Evolutionary conservation across 2,888 invertebrate species (phyloP), one percentile per base, ranked within the genome.

Genomic region (Lymantria monacha): DNA sequence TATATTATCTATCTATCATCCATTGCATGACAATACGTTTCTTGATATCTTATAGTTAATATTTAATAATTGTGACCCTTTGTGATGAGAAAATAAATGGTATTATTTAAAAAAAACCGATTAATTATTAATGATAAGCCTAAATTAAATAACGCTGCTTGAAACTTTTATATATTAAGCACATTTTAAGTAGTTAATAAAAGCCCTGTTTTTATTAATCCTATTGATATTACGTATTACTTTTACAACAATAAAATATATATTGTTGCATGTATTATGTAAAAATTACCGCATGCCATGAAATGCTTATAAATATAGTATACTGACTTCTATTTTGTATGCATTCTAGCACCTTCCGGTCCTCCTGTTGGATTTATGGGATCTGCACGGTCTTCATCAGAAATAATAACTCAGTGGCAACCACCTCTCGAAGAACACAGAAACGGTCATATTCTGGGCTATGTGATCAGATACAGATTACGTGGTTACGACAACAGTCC

Each of bases 381-480:
- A 7, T 97, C 97, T 0, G 97, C 99, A 0, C 93, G 98, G 54
- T 97, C 98, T 11, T 96, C 97, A 10, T 97, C 97, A 0, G 97
- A 98, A 85, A 98, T 99, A 55, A 97, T 98, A 71, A 96, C 98
- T 0, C 98, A 98, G 76, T 99, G 99, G 99, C 97, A 97, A 78
- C 97, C 97, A 30, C 99, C 99, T 0, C 89, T 97, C 9, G 97
- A 98, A 74, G 97, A 98, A 76, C 97, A 98, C 73, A 94, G 97
- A 69, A 99, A 99, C 78, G 99, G 99, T 0, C 96, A 97, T 76
- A 96, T 99, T 62, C 86, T 97, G 11, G 99, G 99, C 13, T 99
- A 98, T 78, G 95, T 97, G 15, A 95, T 99, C 54, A 93, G 97
- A 52, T 99, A 98, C 85, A 94, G 97, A 46, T 92, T 99, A 1